Evolutionary conservation across 2,888 invertebrate species (phyloP).

Genomic region (Dioctria rufipes): DNA sequence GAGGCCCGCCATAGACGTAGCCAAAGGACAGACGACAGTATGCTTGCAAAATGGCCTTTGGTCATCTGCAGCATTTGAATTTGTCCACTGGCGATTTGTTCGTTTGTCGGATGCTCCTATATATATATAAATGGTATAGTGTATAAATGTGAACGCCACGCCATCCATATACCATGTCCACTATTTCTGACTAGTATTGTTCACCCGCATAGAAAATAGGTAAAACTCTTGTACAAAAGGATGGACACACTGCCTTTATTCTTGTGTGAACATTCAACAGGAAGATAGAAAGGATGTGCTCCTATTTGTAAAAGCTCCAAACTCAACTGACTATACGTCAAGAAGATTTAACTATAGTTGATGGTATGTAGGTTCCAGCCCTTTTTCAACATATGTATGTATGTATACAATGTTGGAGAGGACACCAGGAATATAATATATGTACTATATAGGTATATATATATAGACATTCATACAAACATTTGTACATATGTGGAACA

Average conservation of each 20-base stretch:
- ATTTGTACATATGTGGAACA: background rate
- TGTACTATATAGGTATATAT: background rate
- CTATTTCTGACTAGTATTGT: background rate
- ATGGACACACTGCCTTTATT: slow-evolving; percentile 3
- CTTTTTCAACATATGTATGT: background rate
- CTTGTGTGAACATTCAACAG: slow-evolving; percentile 35
- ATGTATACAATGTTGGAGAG: background rate
- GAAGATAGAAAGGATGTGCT: slow-evolving; percentile 9
- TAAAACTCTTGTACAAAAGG: slow-evolving; percentile 18
- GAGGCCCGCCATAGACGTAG: background rate
- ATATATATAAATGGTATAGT: background rate
- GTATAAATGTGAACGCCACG: background rate
- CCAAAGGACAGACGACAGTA: background rate
- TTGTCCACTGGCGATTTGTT: slow-evolving; percentile 45
- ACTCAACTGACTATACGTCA: background rate
- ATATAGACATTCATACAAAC: background rate
- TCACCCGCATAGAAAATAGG: slow-evolving; percentile 24
- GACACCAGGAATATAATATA: background rate
- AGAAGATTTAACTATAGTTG: background rate
- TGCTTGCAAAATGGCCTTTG: slow-evolving; percentile 29
- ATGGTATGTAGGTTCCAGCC: background rate
- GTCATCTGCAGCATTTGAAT: slow-evolving; percentile 30
- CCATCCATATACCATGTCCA: background rate
- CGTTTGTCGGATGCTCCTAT: background rate
- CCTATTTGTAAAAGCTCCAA: slow-evolving; percentile 17